These are phyloP conservation scores for Pharmacophagus antenor DNA, from an alignment of 2,888 invertebrate genomes.

Conservation along the genomic window DNA sequence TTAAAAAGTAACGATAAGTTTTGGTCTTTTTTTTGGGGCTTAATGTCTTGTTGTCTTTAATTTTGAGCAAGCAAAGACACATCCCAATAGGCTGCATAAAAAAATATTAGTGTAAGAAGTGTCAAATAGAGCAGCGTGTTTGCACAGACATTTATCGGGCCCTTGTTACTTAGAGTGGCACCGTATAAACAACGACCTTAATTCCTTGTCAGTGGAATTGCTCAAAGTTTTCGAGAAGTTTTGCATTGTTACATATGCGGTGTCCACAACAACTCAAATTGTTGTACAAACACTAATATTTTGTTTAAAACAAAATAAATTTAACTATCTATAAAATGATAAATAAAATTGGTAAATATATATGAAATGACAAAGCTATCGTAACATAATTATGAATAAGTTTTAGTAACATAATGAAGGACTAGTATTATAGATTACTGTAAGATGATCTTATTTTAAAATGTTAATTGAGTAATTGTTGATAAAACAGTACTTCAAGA, in stretches of 20 bases:
- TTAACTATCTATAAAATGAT: too few relatives aligned
- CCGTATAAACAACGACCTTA: constrained; percentile 46
- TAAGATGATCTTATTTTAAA: too few relatives aligned
- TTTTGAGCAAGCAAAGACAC: constrained; percentile 50
- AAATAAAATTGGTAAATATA: too few relatives aligned
- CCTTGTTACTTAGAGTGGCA: constrained; percentile 65
- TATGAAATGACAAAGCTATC: too few relatives aligned
- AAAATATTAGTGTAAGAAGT: constrained; percentile 56
- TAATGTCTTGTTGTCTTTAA: constrained; percentile 41
- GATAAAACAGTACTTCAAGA: too few relatives aligned
- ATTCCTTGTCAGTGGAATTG: constrained; percentile 56
- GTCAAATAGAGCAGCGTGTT: constrained; percentile 54
- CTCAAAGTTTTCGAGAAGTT: constrained; percentile 49
- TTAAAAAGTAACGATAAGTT: too few relatives aligned
- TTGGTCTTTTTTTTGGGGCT: background rate
- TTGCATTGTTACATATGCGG: constrained; percentile 54
- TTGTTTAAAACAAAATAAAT: too few relatives aligned
- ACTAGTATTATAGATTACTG: too few relatives aligned
- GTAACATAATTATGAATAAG: too few relatives aligned
- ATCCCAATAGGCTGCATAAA: constrained; percentile 44
- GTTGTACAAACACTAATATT: constrained; percentile 11
- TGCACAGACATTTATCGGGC: constrained; percentile 62
- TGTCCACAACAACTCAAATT: constrained; percentile 38
- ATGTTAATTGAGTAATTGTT: too few relatives aligned
- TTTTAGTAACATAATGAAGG: too few relatives aligned